Base-by-base conservation (phyloP, 2,888 invertebrate genomes). In the Tromatobia lineatoria region DNA sequence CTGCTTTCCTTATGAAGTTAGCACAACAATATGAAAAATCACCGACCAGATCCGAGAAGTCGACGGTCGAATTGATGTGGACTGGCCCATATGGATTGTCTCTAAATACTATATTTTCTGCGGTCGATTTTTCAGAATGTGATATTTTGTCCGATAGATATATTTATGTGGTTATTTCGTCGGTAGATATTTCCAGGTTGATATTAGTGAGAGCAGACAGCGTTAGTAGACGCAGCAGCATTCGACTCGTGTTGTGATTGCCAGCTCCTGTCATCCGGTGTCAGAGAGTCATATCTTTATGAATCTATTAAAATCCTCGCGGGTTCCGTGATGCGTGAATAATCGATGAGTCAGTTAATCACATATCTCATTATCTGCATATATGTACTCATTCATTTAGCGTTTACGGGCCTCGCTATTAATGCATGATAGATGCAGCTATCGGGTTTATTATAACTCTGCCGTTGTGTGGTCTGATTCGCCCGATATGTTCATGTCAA, bases 361-460 rank as follows among this genome's bases (percentile, higher is more conserved):
- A 71, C 38, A 73, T 38, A 45, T 47, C 64, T 70, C 47, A 69
- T 79, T 79, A 47, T 83, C 70, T n/a, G 15, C 54, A 57, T 80
- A 80, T 79, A 79, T 75, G 75, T 15, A 64, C 80, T 29, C 74
- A 15, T 67, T 52, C 54, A 47, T 42, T 29, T 59, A 25, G 20
- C 69, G 15, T 64, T 54, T 23, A 45, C 20, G 50, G 25, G 15
- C 13, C 69, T 34, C 38, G 29, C 29, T 38, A 64, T 75, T 61
- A 20, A 57, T 15, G 54, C 13, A 57, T 54, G 74, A 83, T 70
- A 64, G 79, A 79, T 70, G 38, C 23, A 29, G 42, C 61, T 70
- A 74, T 66, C 82, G 54, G 75, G 64, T 69, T 75, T 75, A 79
- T 83, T 64, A 74, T 64, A 69, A 70, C 64, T 38, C 79, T 64